phyloP scores from a whole-genome alignment of 1,140 invertebrate species.

The Cotesia typhae region DNA sequence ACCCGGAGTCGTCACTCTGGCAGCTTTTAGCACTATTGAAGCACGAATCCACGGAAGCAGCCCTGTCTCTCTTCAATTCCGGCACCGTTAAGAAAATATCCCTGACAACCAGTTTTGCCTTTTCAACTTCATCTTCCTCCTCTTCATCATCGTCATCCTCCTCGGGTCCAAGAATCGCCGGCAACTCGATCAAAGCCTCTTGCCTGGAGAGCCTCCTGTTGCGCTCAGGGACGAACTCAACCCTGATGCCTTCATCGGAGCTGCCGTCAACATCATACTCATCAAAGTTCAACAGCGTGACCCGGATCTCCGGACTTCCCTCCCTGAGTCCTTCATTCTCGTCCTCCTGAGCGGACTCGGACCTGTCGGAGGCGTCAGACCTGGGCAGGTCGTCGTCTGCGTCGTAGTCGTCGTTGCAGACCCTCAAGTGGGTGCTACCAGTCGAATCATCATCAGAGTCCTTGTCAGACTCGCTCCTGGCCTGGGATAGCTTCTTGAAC shows the following conservation, averaged over 20 bases:
- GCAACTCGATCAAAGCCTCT: constrained; percentile 77
- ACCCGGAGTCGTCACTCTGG: constrained; percentile 73
- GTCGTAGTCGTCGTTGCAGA: constrained; percentile 44
- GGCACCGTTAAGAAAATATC: constrained; percentile 86
- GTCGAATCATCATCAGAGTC: constrained; percentile 44
- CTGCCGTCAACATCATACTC: constrained; percentile 46
- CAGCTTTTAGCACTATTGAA: constrained; percentile 75
- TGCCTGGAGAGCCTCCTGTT: constrained; percentile 72
- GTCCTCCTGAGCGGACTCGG: constrained; percentile 31
- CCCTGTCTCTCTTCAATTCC: constrained; percentile 80
- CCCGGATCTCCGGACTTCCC: constrained; percentile 69
- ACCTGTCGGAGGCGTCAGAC: constrained; percentile 52
- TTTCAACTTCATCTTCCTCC: constrained; percentile 60
- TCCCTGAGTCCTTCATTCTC: constrained; percentile 66
- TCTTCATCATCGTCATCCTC: constrained; percentile 61
- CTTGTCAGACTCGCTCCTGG: too few relatives aligned
- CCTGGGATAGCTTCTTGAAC: constrained; percentile 48
- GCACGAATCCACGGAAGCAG: constrained; percentile 85
- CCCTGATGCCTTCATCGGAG: constrained; percentile 40
- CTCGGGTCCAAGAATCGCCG: constrained; percentile 69
- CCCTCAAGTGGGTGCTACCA: constrained; percentile 19
- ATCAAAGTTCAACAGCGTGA: constrained; percentile 71
- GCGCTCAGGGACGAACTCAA: constrained; percentile 48
- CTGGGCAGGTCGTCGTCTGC: constrained; percentile 43
- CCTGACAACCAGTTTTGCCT: constrained; percentile 65